Base-by-base conservation (phyloP, 2,888 invertebrate genomes). In the Tetragnatha montana region DNA sequence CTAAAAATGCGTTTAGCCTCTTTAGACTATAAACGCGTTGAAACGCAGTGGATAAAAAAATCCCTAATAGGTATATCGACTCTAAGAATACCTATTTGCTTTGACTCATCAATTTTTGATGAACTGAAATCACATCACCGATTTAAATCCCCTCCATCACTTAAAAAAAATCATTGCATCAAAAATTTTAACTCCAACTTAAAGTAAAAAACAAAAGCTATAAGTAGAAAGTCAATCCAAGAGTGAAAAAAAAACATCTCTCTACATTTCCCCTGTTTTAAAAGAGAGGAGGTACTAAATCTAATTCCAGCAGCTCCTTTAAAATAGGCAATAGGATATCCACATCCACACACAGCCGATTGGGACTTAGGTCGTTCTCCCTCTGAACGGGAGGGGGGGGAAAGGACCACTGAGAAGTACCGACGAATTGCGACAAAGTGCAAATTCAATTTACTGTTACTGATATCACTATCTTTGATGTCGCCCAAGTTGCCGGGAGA, bases 401-500 rank as follows among this genome's bases (percentile, higher is more conserved):
- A 47, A 35, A 84, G 51, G 47, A 71, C 76, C 6, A 22, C n/a
- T 69, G 69, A 69, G 51, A 71, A 75, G 35, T 8, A 47, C 60
- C 47, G 81, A 50, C 14, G 76, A 85, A 50, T 80, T 74, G 68
- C 80, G 80, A 73, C 76, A 75, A 81, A 81, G 89, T 89, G 89
- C 71, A 89, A 85, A 89, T 89, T 89, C 85, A 89, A 89, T 89
- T 89, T 89, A 35, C 76, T 85, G 60, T 50, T 81, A 81, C 84
- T 80, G 84, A 89, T 89, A 89, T 84, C 84, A 73, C 89, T 89
- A 84, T 89, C 89, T 89, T 89, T 89, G 89, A 85, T 89, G 84
- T 84, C 76, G 60, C 81, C 74, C 75, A 74, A 80, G 79, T 80
- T 81, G 76, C 79, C 85, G 75, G 82, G 68, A 83, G 88, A 76